Evolutionary conservation across 1,140 invertebrate species (phyloP).

Genomic region (Penaeus japonicus): DNA sequence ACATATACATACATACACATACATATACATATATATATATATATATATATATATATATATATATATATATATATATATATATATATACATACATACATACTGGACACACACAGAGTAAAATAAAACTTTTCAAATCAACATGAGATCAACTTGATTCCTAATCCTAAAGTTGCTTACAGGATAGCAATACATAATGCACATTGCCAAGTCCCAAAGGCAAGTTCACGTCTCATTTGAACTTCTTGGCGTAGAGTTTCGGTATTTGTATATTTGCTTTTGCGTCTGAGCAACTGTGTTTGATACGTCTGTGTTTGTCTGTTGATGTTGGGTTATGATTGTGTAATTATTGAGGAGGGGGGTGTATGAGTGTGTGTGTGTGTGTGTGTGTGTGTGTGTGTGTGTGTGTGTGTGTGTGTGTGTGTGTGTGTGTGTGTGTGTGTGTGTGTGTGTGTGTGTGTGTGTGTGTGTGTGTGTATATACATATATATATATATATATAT

Average conservation of each 20-base stretch:
- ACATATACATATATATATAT: background rate
- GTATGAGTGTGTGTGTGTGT: background rate
- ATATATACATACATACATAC: background rate
- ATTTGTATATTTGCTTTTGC: no score
- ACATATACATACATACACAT: background rate
- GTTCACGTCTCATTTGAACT: no score
- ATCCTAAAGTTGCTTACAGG: no score
- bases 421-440: background rate
- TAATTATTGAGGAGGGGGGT: no score
- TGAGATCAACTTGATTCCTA: no score
- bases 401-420: background rate
- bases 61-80: conserved; percentile 3
- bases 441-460: background rate
- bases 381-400: background rate
- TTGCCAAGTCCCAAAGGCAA: no score
- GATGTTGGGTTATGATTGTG: no score
- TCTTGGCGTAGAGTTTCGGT: no score
- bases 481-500: conserved; percentile 15
- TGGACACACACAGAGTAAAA: background rate
- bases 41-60: background rate
- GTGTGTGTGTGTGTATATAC: background rate
- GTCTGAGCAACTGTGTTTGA: no score
- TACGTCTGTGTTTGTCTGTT: no score
- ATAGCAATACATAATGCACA: no score
- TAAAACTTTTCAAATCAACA: no score